Evolutionary conservation across 2,113 vertebrate species (phyloP), one percentile per base, ranked within the genome.

Genomic region (Myodes glareolus): DNA sequence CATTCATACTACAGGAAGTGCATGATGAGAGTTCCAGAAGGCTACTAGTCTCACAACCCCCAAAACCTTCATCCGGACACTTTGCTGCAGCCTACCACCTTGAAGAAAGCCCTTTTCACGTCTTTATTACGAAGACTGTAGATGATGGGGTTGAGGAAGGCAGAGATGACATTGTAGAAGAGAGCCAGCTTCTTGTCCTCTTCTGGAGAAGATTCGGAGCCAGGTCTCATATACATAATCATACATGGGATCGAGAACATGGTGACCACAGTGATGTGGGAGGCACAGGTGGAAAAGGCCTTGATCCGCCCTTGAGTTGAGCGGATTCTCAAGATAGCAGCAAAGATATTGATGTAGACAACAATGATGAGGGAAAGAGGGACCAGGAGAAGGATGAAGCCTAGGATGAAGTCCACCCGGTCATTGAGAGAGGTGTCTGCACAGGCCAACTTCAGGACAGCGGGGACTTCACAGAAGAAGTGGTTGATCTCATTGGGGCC

Each of bases 401-500:
- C 92, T 73, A 96, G 63, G 65, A 94, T 94, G 95, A 97, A 97
- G 68, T 95, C 68, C 45, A 97, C 67, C 52, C 47, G 80, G 86
- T 96, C 95, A 29, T 96, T 97, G 88, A 97, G 81, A 47, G 94
- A 93, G 13, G 92, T 97, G n/a, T 97, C 95, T 85, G 95, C 90
- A 93, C 92, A 97, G 61, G 97, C 92, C 73, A 97, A 58, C 72
- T 96, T 97, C 65, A 97, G 67, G 50, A 97, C 94, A 39, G 95
- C 95, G 58, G 92, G 96, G 0, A 96, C 95, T 77, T 97, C 97
- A 95, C 97, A 97, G 50, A 97, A 92, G 92, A 97, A 97, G 87
- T 97, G 94, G 65, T 97, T 97, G 91, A 97, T 95, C 65, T 97
- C 96, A 77, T 89, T 97, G 77, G 97, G 94, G 55, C 90, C 95